Evolutionary conservation across 2,797 vertebrate species (phyloP).

Genomic region (Myotis pilosus): DNA sequence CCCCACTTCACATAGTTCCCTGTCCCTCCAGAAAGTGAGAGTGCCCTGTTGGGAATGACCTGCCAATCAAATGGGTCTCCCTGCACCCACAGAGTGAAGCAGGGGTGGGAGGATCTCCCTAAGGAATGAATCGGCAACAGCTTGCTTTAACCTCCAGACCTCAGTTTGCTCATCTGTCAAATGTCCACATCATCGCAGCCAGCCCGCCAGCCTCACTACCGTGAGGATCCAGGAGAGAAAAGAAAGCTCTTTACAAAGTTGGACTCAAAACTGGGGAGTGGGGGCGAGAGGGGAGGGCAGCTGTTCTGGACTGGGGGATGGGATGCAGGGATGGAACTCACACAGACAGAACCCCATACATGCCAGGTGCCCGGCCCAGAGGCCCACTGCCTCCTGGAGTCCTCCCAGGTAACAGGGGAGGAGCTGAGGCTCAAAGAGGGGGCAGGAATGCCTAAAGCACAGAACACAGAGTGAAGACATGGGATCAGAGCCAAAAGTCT

Average conservation of each 20-base stretch:
- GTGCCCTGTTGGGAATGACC: neutral
- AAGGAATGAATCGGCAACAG: neutral
- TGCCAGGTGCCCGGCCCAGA: neutral
- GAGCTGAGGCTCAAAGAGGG: neutral
- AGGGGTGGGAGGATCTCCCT: neutral
- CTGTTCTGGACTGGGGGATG: neutral
- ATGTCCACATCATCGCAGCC: neutral
- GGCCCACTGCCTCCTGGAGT: neutral
- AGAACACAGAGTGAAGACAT: neutral
- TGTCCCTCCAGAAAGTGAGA: neutral
- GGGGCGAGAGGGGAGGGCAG: too few species aligned
- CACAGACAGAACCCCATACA: neutral
- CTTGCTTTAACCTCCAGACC: neutral
- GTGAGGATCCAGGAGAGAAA: neutral
- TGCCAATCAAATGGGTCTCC: neutral
- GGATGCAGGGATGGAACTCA: neutral
- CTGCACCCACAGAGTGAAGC: neutral
- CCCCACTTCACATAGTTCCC: neutral
- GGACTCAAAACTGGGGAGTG: neutral
- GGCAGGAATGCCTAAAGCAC: neutral
- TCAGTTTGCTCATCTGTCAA: slow-evolving; percentile 1
- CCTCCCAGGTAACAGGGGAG: neutral
- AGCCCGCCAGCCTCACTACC: neutral
- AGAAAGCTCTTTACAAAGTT: neutral
- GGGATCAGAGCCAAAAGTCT: neutral